Conservation (phyloP, 2,113 vertebrate species). For the Takifugu flavidus region DNA sequence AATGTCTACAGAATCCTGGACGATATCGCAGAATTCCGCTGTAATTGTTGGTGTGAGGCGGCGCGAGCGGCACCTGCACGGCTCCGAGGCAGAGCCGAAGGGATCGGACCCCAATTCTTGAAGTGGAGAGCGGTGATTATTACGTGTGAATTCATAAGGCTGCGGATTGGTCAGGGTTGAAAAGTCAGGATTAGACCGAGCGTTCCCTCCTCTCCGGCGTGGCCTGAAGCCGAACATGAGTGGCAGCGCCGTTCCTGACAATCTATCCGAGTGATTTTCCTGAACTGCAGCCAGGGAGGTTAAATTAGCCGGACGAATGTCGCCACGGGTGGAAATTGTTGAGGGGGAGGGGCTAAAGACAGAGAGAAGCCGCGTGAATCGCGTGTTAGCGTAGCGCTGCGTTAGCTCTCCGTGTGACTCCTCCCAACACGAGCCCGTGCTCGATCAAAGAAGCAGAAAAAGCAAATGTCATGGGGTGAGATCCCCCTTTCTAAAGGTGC, state of each 20-base stretch:
- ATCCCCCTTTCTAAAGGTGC: too few relatives aligned
- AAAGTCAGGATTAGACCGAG: conserved; percentile 26
- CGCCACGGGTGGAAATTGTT: too few relatives aligned
- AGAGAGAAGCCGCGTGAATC: too few relatives aligned
- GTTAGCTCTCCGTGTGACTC: too few relatives aligned
- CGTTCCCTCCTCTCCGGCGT: conserved; percentile 17
- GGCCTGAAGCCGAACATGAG: conserved; percentile 14
- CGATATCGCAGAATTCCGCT: not conserved
- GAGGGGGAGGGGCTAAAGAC: too few relatives aligned
- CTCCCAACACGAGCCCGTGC: too few relatives aligned
- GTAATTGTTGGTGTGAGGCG: conserved; percentile 4
- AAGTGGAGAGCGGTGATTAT: conserved; percentile 11
- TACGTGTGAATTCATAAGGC: conserved; percentile 3
- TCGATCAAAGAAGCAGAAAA: too few relatives aligned
- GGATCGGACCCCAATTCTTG: conserved; percentile 3
- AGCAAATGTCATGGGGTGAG: too few relatives aligned
- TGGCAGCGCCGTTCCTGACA: not conserved
- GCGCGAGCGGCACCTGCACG: not conserved
- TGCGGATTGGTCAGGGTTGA: conserved; percentile 31
- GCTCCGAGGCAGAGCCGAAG: conserved; percentile 10
- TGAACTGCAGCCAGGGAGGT: too few relatives aligned
- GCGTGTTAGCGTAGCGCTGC: too few relatives aligned
- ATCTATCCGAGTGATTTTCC: too few relatives aligned
- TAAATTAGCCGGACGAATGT: too few relatives aligned
- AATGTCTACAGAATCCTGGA: not conserved